These are phyloP conservation scores for Aleiodes alternator DNA, from an alignment of 2,888 invertebrate genomes.

Conservation along the genomic window DNA sequence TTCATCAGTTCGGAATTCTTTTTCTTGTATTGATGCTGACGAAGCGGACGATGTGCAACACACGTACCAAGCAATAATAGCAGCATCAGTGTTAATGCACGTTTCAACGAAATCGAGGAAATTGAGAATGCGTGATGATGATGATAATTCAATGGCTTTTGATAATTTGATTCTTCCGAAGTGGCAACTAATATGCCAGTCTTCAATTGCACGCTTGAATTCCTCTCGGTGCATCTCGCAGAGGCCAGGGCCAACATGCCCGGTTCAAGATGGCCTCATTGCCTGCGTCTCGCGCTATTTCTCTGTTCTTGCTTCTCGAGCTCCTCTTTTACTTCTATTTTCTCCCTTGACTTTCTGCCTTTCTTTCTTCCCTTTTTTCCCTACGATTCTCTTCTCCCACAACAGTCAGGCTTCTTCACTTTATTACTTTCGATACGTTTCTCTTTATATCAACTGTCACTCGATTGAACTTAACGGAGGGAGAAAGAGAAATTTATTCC, in stretches of 20 bases:
- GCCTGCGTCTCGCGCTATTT: slow-evolving; percentile 39
- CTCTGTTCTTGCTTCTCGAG: slow-evolving; percentile 18
- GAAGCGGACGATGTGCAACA: slow-evolving; percentile 26
- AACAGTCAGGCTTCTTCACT: not conserved
- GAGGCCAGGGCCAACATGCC: slow-evolving; percentile 57
- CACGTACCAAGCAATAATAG: slow-evolving; percentile 28
- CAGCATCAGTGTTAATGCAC: slow-evolving; percentile 28
- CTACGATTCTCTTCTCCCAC: slow-evolving; percentile 9
- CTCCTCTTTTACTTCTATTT: slow-evolving; percentile 27
- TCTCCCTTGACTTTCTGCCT: slow-evolving; percentile 20
- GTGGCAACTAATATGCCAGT: slow-evolving; percentile 35
- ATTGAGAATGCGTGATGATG: slow-evolving; percentile 24
- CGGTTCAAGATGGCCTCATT: slow-evolving; percentile 58
- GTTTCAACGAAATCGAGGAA: slow-evolving; percentile 12
- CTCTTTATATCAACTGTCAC: not conserved
- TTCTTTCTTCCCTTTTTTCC: slow-evolving; percentile 19
- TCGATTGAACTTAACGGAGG: not conserved
- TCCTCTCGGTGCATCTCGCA: slow-evolving; percentile 57
- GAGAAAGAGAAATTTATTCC: slow-evolving; percentile 7
- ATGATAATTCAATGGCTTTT: slow-evolving; percentile 10
- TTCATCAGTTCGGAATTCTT: slow-evolving; percentile 42
- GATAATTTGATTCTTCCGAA: not conserved
- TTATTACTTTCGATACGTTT: slow-evolving; percentile 34
- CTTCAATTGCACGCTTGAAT: slow-evolving; percentile 51
- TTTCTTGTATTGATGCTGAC: slow-evolving; percentile 43